Percentiles rank a stretch among this genome's conserved stretches.
These are phyloP conservation scores for Sminthurides bifidus DNA, from an alignment of 1,140 invertebrate species.

Conservation along the genomic window DNA sequence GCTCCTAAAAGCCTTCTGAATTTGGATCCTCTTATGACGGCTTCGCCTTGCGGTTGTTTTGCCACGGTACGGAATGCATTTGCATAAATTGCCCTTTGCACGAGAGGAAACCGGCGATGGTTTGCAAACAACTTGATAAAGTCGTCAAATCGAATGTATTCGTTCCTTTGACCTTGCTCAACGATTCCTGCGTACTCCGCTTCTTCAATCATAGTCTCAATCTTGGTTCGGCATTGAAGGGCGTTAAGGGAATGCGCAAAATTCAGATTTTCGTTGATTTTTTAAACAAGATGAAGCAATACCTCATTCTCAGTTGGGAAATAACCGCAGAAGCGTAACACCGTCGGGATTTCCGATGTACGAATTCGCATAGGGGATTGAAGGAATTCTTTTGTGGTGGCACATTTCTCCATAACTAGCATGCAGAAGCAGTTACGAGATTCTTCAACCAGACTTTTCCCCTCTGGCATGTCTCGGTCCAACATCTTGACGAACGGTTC, in stretches of 20 bases:
- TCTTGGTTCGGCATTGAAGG: slow-evolving; percentile 38
- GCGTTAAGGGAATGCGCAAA: not conserved
- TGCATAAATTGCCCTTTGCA: not conserved
- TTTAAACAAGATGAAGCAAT: slow-evolving; percentile 6
- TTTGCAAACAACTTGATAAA: slow-evolving; percentile 61
- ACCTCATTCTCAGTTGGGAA: slow-evolving; percentile 61
- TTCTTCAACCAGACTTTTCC: slow-evolving; percentile 13
- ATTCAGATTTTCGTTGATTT: not conserved
- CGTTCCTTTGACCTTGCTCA: slow-evolving; percentile 40
- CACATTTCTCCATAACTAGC: slow-evolving; percentile 55
- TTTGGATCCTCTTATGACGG: not conserved
- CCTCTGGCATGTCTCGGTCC: slow-evolving; percentile 39
- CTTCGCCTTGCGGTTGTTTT: slow-evolving; percentile 1
- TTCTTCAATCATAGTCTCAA: slow-evolving; percentile 54
- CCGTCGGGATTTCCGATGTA: slow-evolving; percentile 51
- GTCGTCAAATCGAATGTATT: slow-evolving; percentile 52
- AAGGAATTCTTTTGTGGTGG: slow-evolving; percentile 47
- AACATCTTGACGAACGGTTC: slow-evolving; percentile 47
- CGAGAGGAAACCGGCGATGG: slow-evolving; percentile 37
- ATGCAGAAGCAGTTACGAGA: slow-evolving; percentile 16
- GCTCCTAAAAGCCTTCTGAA: not conserved
- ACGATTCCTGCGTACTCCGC: slow-evolving; percentile 47
- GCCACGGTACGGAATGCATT: not conserved
- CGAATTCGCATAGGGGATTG: slow-evolving; percentile 46
- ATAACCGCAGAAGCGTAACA: slow-evolving; percentile 59